These are phyloP conservation scores for Psittacula cyanocephala DNA, from an alignment of 2,113 vertebrate species.

Conservation along the genomic window DNA sequence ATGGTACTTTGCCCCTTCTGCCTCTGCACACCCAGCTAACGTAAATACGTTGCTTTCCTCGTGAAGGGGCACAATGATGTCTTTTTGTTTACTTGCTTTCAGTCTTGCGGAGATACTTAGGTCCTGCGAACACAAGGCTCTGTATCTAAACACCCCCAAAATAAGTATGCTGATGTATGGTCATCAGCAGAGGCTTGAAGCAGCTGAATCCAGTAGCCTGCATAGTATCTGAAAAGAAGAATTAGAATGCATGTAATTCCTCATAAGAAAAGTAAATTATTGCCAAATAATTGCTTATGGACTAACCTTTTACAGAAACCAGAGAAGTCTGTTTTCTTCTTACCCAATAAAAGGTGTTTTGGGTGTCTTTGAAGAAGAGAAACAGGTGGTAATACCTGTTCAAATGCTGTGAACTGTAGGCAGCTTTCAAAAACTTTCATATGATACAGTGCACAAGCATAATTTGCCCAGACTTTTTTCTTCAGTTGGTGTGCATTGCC, in stretches of 20 bases:
- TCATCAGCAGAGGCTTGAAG: not conserved
- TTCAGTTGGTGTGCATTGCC: not conserved
- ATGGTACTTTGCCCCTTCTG: not conserved
- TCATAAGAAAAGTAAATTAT: not conserved
- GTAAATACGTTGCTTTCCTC: not conserved
- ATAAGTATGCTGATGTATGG: not conserved
- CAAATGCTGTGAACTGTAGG: not conserved
- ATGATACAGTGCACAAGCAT: not conserved
- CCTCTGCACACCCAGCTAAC: rapidly evolving
- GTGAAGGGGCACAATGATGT: not conserved
- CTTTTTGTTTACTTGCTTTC: not conserved
- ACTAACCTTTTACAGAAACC: not conserved
- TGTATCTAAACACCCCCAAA: not conserved
- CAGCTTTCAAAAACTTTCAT: not conserved
- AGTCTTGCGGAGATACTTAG: not conserved
- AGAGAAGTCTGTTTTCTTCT: not conserved
- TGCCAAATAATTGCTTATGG: not conserved
- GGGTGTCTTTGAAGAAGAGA: not conserved
- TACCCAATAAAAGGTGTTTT: not conserved
- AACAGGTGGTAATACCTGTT: not conserved
- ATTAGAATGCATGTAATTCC: not conserved
- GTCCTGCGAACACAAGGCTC: not conserved
- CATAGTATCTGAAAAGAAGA: not conserved
- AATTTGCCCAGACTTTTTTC: not conserved
- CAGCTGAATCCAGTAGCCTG: not conserved